Percentiles rank a stretch among this genome's conserved stretches.
phyloP scores from a whole-genome alignment of 1,140 invertebrate species.

The Microplitis demolitor region DNA sequence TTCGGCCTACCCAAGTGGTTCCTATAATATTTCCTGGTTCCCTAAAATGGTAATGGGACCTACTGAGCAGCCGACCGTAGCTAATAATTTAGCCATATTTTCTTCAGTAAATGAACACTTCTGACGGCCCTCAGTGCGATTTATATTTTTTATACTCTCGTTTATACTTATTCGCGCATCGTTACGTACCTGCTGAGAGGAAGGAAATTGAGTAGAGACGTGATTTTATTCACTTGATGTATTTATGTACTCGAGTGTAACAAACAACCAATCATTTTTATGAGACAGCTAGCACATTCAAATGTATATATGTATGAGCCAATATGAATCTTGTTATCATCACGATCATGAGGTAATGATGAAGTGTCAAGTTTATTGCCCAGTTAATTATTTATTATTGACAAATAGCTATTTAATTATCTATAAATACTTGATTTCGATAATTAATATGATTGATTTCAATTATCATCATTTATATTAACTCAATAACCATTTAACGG shows the following conservation, averaged over 20 bases:
- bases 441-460: too few species aligned
- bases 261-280: neutral
- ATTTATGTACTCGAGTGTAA: neutral
- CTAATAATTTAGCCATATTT: constrained; percentile 23
- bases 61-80: neutral
- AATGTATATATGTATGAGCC: neutral
- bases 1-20: too few species aligned
- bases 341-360: too few species aligned
- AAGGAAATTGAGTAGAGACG: constrained; percentile 8
- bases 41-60: constrained; percentile 1
- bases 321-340: too few species aligned
- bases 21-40: neutral
- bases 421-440: too few species aligned
- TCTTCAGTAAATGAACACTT: neutral
- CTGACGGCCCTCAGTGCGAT: neutral
- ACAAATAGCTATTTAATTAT: too few species aligned
- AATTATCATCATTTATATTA: too few species aligned
- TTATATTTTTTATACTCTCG: neutral
- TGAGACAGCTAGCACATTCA: neutral
- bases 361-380: too few species aligned
- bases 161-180: constrained; percentile 1
- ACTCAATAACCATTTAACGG: too few species aligned
- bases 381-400: too few species aligned
- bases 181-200: constrained; percentile 10
- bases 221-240: constrained; percentile 11